Conservation (phyloP, 1,140 invertebrate species). For the Leptopilina boulardi region DNA sequence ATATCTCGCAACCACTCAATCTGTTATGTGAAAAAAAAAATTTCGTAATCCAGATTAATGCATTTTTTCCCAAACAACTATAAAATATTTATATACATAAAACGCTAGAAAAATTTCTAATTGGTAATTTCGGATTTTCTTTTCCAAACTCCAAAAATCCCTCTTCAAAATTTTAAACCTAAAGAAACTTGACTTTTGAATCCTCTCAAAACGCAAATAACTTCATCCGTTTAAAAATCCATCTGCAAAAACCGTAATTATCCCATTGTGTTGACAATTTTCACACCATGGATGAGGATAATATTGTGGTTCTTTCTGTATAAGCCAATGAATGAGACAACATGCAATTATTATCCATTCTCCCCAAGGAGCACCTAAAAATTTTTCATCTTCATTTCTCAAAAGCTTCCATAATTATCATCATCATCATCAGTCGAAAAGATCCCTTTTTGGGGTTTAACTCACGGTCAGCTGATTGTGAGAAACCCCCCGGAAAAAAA, state of each 20-base stretch:
- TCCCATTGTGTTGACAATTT: conserved; percentile 2
- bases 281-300: conserved; percentile 3
- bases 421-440: not conserved
- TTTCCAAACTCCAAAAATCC: no score
- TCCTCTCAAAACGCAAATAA: conserved; percentile 9
- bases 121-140: no score
- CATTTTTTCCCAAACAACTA: no score
- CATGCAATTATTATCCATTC: conserved; percentile 6
- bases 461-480: conserved; percentile 2
- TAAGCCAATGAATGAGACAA: conserved; percentile 8
- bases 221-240: not conserved
- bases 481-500: not conserved
- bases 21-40: not conserved
- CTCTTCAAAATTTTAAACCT: no score
- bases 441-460: not conserved
- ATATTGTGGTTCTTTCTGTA: not conserved
- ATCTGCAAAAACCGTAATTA: not conserved
- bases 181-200: no score
- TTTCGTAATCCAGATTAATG: not conserved
- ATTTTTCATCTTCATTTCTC: not conserved
- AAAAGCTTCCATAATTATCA: no score
- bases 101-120: no score
- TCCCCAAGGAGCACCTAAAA: conserved; percentile 5
- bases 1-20: conserved; percentile 8
- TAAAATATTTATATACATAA: no score